Conservation (phyloP, 2,113 vertebrate species). For the Poecile atricapillus region DNA sequence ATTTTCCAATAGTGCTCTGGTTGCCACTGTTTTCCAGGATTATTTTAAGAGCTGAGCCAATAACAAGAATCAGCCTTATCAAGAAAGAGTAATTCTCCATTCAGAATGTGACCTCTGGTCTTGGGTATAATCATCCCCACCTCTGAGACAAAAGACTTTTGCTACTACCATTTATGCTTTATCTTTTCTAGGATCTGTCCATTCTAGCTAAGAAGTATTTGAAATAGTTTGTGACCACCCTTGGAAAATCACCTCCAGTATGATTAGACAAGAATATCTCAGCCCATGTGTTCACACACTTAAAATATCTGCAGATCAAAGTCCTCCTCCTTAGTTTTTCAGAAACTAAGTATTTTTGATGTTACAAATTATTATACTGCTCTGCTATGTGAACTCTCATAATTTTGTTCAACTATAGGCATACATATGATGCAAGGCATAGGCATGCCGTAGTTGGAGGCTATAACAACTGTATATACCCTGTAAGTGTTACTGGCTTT, state of each 20-base stretch:
- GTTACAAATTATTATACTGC: background rate
- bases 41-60: background rate
- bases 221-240: background rate
- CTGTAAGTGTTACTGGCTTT: background rate
- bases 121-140: background rate
- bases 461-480: background rate
- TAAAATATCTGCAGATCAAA: background rate
- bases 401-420: background rate
- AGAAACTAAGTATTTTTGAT: background rate
- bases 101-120: background rate
- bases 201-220: background rate
- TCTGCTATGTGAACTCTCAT: background rate
- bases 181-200: background rate
- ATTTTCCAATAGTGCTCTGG: background rate
- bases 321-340: background rate
- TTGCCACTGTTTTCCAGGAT: background rate
- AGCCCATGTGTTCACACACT: background rate
- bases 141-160: background rate
- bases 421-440: no score
- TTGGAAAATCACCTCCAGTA: background rate
- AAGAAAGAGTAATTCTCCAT: background rate
- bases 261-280: background rate
- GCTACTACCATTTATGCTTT: background rate
- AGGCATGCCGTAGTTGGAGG: background rate
- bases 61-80: background rate